Conservation (phyloP, 2,888 invertebrate genomes). For the Camponotus fellah region DNA sequence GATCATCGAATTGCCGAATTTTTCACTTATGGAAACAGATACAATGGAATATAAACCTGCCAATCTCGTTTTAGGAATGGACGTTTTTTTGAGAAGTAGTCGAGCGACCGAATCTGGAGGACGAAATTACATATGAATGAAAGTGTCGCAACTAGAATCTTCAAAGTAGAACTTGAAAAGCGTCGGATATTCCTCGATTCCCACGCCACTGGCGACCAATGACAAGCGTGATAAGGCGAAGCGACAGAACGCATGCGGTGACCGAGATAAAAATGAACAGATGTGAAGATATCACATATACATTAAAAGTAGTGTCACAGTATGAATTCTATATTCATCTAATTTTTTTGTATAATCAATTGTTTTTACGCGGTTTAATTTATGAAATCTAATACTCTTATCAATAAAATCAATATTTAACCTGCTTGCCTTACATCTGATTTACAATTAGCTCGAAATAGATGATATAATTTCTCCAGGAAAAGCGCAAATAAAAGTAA, state of each 20-base stretch:
- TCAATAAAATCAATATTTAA: constrained; percentile 10
- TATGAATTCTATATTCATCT: constrained; percentile 2
- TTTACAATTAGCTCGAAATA: neutral
- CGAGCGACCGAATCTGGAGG: constrained; percentile 7
- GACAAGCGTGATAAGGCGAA: constrained; percentile 67
- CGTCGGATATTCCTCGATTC: constrained; percentile 44
- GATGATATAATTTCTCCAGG: neutral
- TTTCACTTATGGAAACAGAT: constrained; percentile 6
- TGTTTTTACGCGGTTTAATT: neutral
- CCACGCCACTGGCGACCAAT: constrained; percentile 61
- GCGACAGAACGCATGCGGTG: constrained; percentile 55
- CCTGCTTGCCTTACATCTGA: neutral
- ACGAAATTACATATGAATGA: constrained; percentile 40
- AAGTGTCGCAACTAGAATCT: constrained; percentile 39
- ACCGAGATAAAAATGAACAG: constrained; percentile 72
- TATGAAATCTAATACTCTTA: neutral
- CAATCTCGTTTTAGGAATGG: neutral
- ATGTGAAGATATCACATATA: constrained; percentile 64
- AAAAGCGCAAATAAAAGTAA: neutral
- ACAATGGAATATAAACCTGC: neutral
- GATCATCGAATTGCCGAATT: constrained; percentile 3
- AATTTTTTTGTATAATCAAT: constrained; percentile 3
- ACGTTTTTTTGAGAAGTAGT: neutral
- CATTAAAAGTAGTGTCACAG: constrained; percentile 24
- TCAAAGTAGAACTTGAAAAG: constrained; percentile 30